Evolutionary conservation across 2,888 invertebrate species (phyloP).

Genomic region (Drosophila anomelani): DNA sequence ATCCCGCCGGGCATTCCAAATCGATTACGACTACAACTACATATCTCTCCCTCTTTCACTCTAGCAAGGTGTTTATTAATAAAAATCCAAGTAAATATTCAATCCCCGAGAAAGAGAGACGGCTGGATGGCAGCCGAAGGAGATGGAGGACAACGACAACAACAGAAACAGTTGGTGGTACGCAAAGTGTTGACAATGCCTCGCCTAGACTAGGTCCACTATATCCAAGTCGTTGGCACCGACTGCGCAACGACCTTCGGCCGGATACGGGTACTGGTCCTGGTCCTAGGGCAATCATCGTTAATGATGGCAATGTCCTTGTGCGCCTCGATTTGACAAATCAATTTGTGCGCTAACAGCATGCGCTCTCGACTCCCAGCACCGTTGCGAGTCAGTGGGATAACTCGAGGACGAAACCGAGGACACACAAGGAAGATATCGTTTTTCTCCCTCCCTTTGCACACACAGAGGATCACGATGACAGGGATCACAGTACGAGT

Average conservation of each 20-base stretch:
- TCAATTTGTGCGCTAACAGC: conserved; percentile 77
- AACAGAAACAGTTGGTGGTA: conserved; percentile 77
- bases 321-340: conserved; percentile 72
- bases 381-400: conserved; percentile 60
- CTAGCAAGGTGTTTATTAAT: conserved; percentile 67
- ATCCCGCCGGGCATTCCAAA: conserved; percentile 82
- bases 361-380: conserved; percentile 55
- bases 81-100: conserved; percentile 65
- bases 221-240: conserved; percentile 55
- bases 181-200: conserved; percentile 75
- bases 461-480: conserved; percentile 1
- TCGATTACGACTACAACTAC: conserved; percentile 78
- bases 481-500: conserved; percentile 55
- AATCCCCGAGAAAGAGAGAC: conserved; percentile 3
- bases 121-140: background rate
- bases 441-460: background rate
- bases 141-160: conserved; percentile 10
- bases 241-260: conserved; percentile 79
- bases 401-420: conserved; percentile 37
- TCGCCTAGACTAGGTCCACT: conserved; percentile 11
- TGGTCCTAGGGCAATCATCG: conserved; percentile 68
- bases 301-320: conserved; percentile 81
- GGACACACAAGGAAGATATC: conserved; percentile 10
- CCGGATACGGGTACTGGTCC: conserved; percentile 15
- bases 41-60: conserved; percentile 42